A percentile compares a stretch with the other conserved stretches of the same genome.
Evolutionary conservation across 1,140 invertebrate species (phyloP).

Genomic region (Drosophila littoralis): DNA sequence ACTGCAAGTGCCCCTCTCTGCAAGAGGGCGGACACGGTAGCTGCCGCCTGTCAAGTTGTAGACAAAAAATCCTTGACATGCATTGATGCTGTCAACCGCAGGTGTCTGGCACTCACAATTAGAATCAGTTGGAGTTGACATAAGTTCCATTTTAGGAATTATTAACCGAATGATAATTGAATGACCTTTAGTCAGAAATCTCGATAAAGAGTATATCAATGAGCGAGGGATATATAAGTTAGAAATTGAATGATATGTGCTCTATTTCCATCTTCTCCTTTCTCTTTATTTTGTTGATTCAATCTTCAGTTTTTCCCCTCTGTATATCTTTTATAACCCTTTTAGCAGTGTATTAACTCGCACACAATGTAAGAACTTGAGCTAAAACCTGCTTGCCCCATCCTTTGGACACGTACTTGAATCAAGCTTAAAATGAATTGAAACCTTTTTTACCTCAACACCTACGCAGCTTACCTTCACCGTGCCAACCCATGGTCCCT

Average conservation of each 20-base stretch:
- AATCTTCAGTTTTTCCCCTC: too few relatives aligned
- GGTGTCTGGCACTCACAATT: constrained; percentile 17
- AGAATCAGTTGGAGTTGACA: neutral
- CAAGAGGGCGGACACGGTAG: neutral
- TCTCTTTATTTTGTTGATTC: too few relatives aligned
- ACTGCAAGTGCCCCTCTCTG: neutral
- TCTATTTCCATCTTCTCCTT: too few relatives aligned
- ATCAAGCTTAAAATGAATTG: constrained; percentile 24
- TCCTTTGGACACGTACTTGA: neutral
- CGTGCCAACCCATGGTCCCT: constrained; percentile 23
- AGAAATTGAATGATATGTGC: too few relatives aligned
- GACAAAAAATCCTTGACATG: constrained; percentile 8
- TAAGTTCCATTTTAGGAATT: neutral
- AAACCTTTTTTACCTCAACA: constrained; percentile 41
- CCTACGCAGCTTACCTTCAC: constrained; percentile 42
- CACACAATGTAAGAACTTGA: neutral
- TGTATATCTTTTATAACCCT: neutral
- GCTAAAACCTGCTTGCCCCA: neutral
- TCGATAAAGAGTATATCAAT: too few relatives aligned
- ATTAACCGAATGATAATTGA: too few relatives aligned
- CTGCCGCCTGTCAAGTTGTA: neutral
- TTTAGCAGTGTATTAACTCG: neutral
- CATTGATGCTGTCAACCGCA: constrained; percentile 26
- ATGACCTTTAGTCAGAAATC: too few relatives aligned
- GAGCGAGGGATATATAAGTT: too few relatives aligned